phyloP scores from a whole-genome alignment of 2,888 invertebrate genomes.

The Tetranychus piercei region DNA sequence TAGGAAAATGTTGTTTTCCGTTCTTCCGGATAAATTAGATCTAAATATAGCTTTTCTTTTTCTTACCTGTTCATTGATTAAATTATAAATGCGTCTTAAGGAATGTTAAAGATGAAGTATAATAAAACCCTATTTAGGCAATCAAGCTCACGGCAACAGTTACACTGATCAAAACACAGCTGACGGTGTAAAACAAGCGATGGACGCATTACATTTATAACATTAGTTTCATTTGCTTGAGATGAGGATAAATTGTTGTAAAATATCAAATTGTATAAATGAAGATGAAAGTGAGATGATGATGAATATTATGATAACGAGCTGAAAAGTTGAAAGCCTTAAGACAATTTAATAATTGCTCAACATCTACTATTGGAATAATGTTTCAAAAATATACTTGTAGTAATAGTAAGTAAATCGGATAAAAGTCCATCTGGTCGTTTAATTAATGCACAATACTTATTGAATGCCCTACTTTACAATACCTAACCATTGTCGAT shows the following conservation, averaged over 20 bases:
- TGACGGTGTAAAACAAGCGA: no score
- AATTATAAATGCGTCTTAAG: neutral
- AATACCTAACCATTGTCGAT: no score
- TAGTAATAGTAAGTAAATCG: no score
- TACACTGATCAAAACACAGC: no score
- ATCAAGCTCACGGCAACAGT: neutral
- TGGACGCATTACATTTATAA: no score
- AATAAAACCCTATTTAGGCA: neutral
- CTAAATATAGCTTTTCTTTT: neutral
- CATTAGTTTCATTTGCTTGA: no score
- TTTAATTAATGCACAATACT: no score
- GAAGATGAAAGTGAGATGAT: neutral
- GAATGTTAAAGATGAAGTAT: neutral
- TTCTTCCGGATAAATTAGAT: neutral
- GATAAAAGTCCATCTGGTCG: no score
- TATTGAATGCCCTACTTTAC: no score
- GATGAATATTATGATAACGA: neutral
- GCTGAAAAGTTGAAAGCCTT: neutral
- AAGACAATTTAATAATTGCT: neutral
- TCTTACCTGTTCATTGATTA: neutral
- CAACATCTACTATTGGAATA: no score
- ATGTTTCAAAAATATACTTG: no score
- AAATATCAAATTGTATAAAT: neutral
- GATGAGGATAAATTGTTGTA: neutral
- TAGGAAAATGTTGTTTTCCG: neutral